Conservation (phyloP, 2,113 vertebrate genomes). For the Thamnaconus septentrionalis region DNA sequence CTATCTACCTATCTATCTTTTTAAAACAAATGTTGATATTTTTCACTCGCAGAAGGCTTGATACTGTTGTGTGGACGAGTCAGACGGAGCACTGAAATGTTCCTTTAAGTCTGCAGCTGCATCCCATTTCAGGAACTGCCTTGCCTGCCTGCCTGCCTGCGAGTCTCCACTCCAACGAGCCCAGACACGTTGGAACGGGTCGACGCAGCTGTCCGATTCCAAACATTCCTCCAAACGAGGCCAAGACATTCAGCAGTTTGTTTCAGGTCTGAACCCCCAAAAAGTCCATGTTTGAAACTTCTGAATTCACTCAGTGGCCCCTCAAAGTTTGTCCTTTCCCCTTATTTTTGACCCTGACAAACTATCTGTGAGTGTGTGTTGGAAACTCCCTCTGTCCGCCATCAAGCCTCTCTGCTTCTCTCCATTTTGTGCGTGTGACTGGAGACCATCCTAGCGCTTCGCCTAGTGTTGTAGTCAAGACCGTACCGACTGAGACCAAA, state of each 20-base stretch:
- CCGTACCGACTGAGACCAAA: too few relatives aligned
- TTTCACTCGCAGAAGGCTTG: not conserved
- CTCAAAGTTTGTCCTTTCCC: too few relatives aligned
- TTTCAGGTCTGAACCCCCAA: not conserved
- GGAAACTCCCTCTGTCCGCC: too few relatives aligned
- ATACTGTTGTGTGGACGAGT: not conserved
- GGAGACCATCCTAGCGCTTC: too few relatives aligned
- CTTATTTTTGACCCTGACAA: too few relatives aligned
- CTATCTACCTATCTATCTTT: too few relatives aligned
- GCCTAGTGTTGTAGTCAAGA: too few relatives aligned
- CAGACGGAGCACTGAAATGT: not conserved
- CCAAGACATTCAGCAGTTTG: conserved; percentile 19
- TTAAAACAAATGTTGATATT: not conserved
- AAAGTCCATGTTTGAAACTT: not conserved
- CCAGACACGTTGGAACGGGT: conserved; percentile 46
- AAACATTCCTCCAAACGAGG: conserved; percentile 53
- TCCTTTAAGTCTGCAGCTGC: conserved; percentile 17
- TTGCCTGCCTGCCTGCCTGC: conserved; percentile 16
- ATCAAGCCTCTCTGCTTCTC: too few relatives aligned
- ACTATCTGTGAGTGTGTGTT: too few relatives aligned
- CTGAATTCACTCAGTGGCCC: not conserved
- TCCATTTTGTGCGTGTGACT: too few relatives aligned
- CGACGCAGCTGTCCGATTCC: conserved; percentile 55
- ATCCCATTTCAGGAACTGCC: conserved; percentile 29
- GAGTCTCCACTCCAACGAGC: conserved; percentile 25